Conservation (phyloP, 2,888 invertebrate species). For the Celastrina argiolus region DNA sequence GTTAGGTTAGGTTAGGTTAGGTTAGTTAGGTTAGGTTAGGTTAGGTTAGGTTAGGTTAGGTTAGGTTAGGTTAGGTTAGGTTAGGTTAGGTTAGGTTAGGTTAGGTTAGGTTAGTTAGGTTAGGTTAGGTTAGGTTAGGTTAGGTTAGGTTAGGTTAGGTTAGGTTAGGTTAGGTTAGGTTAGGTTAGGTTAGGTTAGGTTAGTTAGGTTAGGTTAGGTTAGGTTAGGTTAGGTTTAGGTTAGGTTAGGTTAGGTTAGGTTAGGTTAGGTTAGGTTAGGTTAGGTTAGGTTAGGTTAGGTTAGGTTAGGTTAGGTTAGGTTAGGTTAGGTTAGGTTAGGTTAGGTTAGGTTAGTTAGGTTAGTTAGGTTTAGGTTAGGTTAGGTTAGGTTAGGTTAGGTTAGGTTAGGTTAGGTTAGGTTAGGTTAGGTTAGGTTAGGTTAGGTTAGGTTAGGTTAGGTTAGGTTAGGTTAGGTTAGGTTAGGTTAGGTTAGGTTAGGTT, state of each 20-base stretch:
- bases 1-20: slow-evolving; percentile 25
- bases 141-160: slow-evolving; percentile 14
- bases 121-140: slow-evolving; percentile 24
- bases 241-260: slow-evolving; percentile 28
- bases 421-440: slow-evolving; percentile 14
- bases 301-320: slow-evolving; percentile 15
- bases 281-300: slow-evolving; percentile 23
- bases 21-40: slow-evolving; percentile 26
- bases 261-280: slow-evolving; percentile 27
- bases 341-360: slow-evolving; percentile 26
- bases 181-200: slow-evolving; percentile 14
- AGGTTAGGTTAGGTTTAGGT: slow-evolving; percentile 25
- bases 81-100: slow-evolving; percentile 8
- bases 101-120: too few species aligned
- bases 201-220: slow-evolving; percentile 24
- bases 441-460: slow-evolving; percentile 29
- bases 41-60: slow-evolving; percentile 28
- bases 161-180: too few species aligned
- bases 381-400: slow-evolving; percentile 26
- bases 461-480: slow-evolving; percentile 30
- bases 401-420: slow-evolving; percentile 21
- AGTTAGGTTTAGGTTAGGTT: slow-evolving; percentile 25
- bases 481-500: slow-evolving; percentile 29
- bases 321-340: slow-evolving; percentile 16
- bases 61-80: slow-evolving; percentile 25